Conservation (phyloP, 2,797 vertebrate genomes). For the Tiaroga cobitis region DNA sequence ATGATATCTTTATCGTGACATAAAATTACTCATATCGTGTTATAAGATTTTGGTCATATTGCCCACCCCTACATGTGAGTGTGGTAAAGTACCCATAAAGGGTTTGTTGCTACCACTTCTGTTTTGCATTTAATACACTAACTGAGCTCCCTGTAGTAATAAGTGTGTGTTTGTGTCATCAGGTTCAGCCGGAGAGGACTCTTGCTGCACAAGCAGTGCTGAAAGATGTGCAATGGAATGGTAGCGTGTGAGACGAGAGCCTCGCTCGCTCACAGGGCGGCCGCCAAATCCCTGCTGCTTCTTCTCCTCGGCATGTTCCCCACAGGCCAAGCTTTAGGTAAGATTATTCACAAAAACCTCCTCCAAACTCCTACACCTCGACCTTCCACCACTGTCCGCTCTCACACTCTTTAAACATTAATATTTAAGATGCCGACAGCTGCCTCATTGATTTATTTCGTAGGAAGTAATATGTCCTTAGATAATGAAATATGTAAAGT, state of each 20-base stretch:
- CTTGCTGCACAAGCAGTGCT: conserved; percentile 70
- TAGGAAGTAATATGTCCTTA: not conserved
- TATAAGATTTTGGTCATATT: no score
- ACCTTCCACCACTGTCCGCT: not conserved
- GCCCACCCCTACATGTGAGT: not conserved
- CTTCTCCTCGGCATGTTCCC: conserved; percentile 76
- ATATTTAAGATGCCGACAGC: not conserved
- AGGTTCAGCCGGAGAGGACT: conserved; percentile 79
- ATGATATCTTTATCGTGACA: no score
- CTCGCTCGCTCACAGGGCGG: conserved; percentile 73
- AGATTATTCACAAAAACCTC: conserved; percentile 53
- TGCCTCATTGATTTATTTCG: not conserved
- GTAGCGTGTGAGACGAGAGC: conserved; percentile 77
- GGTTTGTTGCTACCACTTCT: not conserved
- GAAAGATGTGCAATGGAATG: conserved; percentile 85
- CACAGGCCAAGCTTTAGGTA: conserved; percentile 79
- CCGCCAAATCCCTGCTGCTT: conserved; percentile 71
- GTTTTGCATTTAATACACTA: conserved; percentile 25
- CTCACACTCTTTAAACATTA: not conserved
- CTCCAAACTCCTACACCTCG: conserved; percentile 20
- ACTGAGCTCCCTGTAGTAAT: conserved; percentile 41
- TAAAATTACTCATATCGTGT: no score
- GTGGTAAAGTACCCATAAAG: not conserved
- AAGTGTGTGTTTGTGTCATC: conserved; percentile 55
- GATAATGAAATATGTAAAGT: conserved; percentile 8